phyloP scores from a whole-genome alignment of 1,140 invertebrate genomes.

The Solenopsis fugax region DNA sequence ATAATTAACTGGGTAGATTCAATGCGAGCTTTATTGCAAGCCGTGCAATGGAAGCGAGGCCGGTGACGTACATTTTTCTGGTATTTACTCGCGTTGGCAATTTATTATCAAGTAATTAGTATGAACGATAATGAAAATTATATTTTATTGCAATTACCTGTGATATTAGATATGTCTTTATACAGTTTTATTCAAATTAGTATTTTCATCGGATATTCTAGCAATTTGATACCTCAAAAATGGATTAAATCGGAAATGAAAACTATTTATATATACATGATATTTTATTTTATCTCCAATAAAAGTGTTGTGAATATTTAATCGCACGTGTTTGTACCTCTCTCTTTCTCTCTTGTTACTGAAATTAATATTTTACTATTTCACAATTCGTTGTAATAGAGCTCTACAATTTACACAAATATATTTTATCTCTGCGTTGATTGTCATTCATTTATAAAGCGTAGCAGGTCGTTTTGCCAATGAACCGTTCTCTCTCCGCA shows the following conservation, averaged over 20 bases:
- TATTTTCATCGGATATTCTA: not conserved
- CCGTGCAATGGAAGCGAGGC: not conserved
- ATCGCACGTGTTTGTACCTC: not conserved
- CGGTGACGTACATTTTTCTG: not conserved
- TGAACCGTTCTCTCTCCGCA: not conserved
- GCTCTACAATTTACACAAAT: not conserved
- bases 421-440: not conserved
- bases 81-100: not conserved
- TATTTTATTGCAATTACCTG: not conserved
- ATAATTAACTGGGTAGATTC: conserved; percentile 28
- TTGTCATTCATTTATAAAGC: not conserved
- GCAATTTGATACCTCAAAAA: conserved; percentile 10
- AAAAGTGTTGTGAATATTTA: conserved; percentile 13
- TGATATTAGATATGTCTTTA: not conserved
- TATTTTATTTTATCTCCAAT: conserved; percentile 16
- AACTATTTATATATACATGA: not conserved
- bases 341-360: not conserved
- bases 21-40: conserved; percentile 42
- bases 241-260: conserved; percentile 10
- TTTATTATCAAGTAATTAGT: conserved; percentile 36
- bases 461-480: not conserved
- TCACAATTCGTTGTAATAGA: conserved; percentile 7
- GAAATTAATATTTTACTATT: conserved; percentile 16
- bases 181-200: not conserved
- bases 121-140: not conserved